Percentiles rank a stretch among this genome's conserved stretches.
These are phyloP conservation scores for Pollenia griseotomentosa DNA, from an alignment of 2,888 invertebrate genomes.

Conservation along the genomic window DNA sequence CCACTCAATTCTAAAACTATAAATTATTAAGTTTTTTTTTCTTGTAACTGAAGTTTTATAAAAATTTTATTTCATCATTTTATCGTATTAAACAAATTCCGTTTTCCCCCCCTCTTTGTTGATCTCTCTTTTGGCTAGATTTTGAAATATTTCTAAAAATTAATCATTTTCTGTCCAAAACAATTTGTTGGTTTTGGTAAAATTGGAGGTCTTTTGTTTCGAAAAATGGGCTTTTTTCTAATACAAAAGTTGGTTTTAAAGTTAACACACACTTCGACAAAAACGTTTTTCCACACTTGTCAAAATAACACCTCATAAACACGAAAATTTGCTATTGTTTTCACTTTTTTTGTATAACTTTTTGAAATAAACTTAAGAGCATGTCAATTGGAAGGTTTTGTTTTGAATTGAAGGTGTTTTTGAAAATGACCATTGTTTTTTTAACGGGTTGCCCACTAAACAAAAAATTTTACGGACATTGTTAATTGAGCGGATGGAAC, in stretches of 20 bases:
- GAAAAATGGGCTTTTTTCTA: background rate
- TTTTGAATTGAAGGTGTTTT: constrained; percentile 13
- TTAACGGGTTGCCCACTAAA: background rate
- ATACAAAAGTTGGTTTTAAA: background rate
- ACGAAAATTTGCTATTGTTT: background rate
- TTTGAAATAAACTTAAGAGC: no score
- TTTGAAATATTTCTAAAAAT: background rate
- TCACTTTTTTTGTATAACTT: background rate
- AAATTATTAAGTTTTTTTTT: no score
- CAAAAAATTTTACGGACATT: background rate
- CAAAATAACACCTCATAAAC: constrained; percentile 31
- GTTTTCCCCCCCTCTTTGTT: background rate
- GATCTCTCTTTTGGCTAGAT: background rate
- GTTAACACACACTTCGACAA: background rate
- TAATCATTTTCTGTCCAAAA: no score
- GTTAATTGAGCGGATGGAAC: no score
- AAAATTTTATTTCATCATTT: background rate
- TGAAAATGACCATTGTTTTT: constrained; percentile 2
- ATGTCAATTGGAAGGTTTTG: background rate
- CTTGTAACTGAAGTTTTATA: constrained; percentile 3
- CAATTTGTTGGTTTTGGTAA: background rate
- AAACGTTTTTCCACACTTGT: constrained; percentile 25
- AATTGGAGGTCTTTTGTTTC: background rate
- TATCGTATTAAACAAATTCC: constrained; percentile 15
- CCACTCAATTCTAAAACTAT: no score